A percentile compares a stretch with the other conserved stretches of the same genome.
Evolutionary conservation across 1,140 invertebrate genomes (phyloP).

Genomic region (Drosophila nikananu): DNA sequence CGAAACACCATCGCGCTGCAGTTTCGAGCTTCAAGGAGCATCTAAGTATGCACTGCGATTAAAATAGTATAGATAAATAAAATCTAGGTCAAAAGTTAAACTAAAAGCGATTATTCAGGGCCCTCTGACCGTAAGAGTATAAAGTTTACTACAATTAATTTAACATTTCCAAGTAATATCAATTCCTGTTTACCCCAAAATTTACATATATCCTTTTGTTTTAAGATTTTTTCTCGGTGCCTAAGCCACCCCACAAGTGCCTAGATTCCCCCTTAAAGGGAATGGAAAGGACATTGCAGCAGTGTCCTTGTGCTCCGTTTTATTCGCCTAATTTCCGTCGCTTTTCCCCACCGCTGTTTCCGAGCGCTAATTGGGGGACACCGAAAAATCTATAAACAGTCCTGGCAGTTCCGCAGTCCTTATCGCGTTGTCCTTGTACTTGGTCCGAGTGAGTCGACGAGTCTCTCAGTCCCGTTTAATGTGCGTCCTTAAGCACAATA

Average conservation of each 20-base stretch:
- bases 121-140: background rate
- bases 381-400: conserved; percentile 74
- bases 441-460: conserved; percentile 5
- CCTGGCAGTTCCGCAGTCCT: conserved; percentile 27
- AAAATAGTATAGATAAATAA: no score
- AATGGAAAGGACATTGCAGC: conserved; percentile 2
- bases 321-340: conserved; percentile 71
- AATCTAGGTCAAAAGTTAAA: no score
- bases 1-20: conserved; percentile 36
- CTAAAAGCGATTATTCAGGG: background rate
- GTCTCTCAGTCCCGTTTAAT: conserved; percentile 45
- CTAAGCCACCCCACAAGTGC: background rate
- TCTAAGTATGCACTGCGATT: conserved; percentile 45
- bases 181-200: background rate
- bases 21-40: conserved; percentile 18
- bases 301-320: conserved; percentile 35
- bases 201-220: background rate
- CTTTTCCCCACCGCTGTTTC: conserved; percentile 24
- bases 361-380: conserved; percentile 65
- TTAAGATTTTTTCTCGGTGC: background rate
- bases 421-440: conserved; percentile 37
- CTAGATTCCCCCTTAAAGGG: background rate
- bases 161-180: background rate
- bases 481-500: conserved; percentile 69
- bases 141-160: background rate